These are phyloP conservation scores for rat (Rattus norvegicus) DNA, from an alignment of 2,113 vertebrate species.

Conservation along the genomic window GRCr8 NC_086037.1:34566001-34566500, in stretches of 20 bases:
- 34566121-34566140: no score
- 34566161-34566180: rapidly evolving
- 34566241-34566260: neutral
- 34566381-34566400: neutral
- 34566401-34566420: neutral
- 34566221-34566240: neutral
- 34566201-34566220: neutral
- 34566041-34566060: neutral
- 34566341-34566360: no score
- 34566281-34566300: neutral
- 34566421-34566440: neutral
- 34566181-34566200: neutral
- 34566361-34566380: no score
- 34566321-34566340: neutral
- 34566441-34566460: neutral
- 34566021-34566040: neutral
- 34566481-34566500: neutral
- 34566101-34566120: neutral
- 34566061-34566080: no score
- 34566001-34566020: neutral
- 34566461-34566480: neutral
- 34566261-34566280: neutral
- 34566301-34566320: neutral
- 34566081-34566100: rapidly evolving
- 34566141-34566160: no score